Base-by-base conservation (phyloP, 2,113 vertebrate species). In the Aspiorhynchus laticeps region DNA sequence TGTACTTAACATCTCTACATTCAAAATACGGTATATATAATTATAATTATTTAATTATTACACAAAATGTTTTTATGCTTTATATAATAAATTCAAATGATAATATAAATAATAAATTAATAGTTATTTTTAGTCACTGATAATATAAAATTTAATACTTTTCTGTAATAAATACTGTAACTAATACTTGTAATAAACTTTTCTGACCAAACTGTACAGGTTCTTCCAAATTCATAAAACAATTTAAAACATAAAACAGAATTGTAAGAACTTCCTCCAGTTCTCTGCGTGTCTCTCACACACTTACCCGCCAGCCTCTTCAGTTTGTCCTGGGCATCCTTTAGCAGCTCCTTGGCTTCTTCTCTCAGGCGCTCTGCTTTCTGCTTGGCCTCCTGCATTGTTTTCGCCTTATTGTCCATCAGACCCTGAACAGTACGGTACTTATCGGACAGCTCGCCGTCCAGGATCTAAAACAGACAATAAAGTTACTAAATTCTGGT, bases 231-330 rank as follows among this genome's bases (percentile, higher is more conserved):
- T 63, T 63, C 61, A 63, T 15, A 3, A 19, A 69, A 33, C 28
- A 0, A 33, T 9, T 33, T 33, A 19, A 53, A 53, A 53, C 17
- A 41, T 24, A 1, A 5, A 38, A 71, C 3, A 38, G 36, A 41
- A 38, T 36, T 12, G 19, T 73, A 73, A 73, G 19, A 73, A 6
- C 36, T 11, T 73, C 67, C 9, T 38, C 19, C 75, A 0, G 1
- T 48, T 73, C 4, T 4, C 26, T 88, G 11, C 75, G 0, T 33
- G 0, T 65, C 46, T 51, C 21, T 77, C 92, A 92, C 90, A 98
- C 97, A 86, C 93, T 92, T 90, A 99, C 98, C 97, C 94, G 95
- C 95, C 83, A 99, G 94, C 80, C 94, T 94, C 90, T 95, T 94
- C 51, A 99, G 94, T 89, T 99, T 99, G 90, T 93, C 92, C 85